These are phyloP conservation scores for Syrista parreyssii DNA, from an alignment of 2,888 invertebrate genomes.

Conservation along the genomic window DNA sequence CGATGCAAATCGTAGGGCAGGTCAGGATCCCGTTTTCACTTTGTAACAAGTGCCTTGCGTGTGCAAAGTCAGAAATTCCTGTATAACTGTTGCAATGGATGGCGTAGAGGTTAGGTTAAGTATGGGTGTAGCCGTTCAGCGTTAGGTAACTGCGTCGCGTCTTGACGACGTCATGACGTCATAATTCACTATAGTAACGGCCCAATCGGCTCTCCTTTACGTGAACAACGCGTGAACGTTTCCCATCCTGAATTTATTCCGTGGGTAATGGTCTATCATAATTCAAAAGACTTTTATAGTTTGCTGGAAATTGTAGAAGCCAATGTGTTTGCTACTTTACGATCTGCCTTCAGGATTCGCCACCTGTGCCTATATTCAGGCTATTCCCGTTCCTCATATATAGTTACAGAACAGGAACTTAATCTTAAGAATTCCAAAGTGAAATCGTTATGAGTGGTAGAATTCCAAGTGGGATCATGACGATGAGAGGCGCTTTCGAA, in stretches of 20 bases:
- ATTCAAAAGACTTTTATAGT: conserved; percentile 48
- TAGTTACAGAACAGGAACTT: not conserved
- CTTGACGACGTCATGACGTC: not conserved
- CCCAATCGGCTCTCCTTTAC: not conserved
- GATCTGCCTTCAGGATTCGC: conserved; percentile 28
- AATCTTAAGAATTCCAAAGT: not conserved
- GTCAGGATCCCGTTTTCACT: conserved; percentile 29
- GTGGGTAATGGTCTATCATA: conserved; percentile 31
- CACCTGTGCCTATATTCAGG: conserved; percentile 26
- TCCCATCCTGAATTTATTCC: not conserved
- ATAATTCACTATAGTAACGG: not conserved
- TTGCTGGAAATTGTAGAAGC: conserved; percentile 36
- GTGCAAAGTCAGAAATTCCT: not conserved
- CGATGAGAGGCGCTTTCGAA: not conserved
- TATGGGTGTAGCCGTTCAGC: not conserved
- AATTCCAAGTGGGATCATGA: not conserved
- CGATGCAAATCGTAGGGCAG: conserved; percentile 54
- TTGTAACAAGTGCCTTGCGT: not conserved
- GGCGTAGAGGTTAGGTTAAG: not conserved
- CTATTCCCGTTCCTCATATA: not conserved
- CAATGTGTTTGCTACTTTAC: conserved; percentile 21
- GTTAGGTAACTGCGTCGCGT: not conserved
- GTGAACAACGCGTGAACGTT: not conserved
- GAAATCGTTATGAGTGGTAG: too few relatives aligned
- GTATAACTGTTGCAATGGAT: not conserved